Evolutionary conservation across 2,888 invertebrate species (phyloP).

Genomic region (Macrosoma leucophasiata): DNA sequence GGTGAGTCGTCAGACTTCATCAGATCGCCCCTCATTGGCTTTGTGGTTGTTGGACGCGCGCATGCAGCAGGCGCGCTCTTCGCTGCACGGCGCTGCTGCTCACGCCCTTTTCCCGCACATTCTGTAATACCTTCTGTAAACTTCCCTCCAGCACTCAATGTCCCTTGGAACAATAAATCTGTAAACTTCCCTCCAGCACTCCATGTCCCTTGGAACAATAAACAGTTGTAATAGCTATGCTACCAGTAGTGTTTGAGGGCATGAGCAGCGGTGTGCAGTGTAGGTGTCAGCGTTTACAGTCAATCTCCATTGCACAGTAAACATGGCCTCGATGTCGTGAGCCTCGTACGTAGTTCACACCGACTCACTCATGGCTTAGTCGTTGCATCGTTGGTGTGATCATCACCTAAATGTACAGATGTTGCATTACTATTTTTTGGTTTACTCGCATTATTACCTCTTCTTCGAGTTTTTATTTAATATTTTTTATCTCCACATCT

Average conservation of each 20-base stretch:
- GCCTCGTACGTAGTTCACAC: constrained; percentile 60
- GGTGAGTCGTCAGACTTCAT: constrained; percentile 71
- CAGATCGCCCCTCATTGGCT: constrained; percentile 63
- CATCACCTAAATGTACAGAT: constrained; percentile 48
- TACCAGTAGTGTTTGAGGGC: constrained; percentile 39
- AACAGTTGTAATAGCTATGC: constrained; percentile 25
- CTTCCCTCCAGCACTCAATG: too few relatives aligned
- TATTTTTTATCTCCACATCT: constrained; percentile 52
- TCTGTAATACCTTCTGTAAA: neutral
- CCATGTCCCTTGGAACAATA: neutral
- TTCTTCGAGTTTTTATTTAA: too few relatives aligned
- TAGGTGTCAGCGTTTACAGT: constrained; percentile 43
- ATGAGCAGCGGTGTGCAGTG: constrained; percentile 42
- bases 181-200: too few relatives aligned
- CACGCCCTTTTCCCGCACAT: constrained; percentile 21
- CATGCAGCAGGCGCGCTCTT: constrained; percentile 51
- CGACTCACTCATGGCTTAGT: constrained; percentile 66
- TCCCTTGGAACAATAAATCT: too few relatives aligned
- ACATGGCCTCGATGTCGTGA: constrained; percentile 58
- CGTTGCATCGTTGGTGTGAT: constrained; percentile 64
- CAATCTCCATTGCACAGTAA: constrained; percentile 51
- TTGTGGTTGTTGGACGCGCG: constrained; percentile 69
- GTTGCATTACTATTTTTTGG: constrained; percentile 50
- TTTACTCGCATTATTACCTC: constrained; percentile 42
- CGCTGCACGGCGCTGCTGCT: constrained; percentile 45